Base-by-base conservation (phyloP, 2,113 vertebrate genomes). In the Pagrus major region DNA sequence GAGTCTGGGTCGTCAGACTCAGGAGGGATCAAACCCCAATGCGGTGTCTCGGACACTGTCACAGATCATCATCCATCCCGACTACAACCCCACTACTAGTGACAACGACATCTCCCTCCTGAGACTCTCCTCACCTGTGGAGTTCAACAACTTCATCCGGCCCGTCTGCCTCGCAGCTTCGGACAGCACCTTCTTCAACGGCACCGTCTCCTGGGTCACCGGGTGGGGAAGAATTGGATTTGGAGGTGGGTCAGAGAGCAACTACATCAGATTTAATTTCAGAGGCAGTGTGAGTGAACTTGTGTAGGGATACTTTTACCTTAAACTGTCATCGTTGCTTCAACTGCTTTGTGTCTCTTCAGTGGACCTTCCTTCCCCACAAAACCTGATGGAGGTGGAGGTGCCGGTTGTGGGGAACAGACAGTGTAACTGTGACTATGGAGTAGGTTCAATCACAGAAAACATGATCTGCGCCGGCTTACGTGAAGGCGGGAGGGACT, bases 381-480 rank as follows among this genome's bases (percentile, higher is more conserved):
- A 76, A 51, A 84, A 49, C 8, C 89, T 95, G 0, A 92, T 91
- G 86, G 90, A 94, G 76, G 93, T 94, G 66, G 2, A 91, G 12
- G n/a, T 94, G 20, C 92, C 91, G 0, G n/a, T 95, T 0, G 84
- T 91, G 27, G 93, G 92, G 49, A 93, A 91, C 79, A 70, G 81
- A 8, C 6, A 71, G 76, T 95, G 94, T 72, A 82, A 80, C 5
- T 90, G 89, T 65, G 4, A 84, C 76, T 89, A 94, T 18, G 64
- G 41, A 2, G 27, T 31, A 1, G 51, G 71, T 64, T 0, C 0
- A 0, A 94, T 96, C 78, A 94, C 93, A n/a, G 78, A 81, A 71
- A 95, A 95, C 90, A 96, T 96, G 96, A 75, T 96, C 51, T 96
- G 96, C 41, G 95, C 96, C 0, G 95, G 95, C 23, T 83, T 94